Percentiles rank a stretch among this genome's conserved stretches.
phyloP scores from a whole-genome alignment of 2,113 vertebrate genomes.

The Crotalus helleri region DNA sequence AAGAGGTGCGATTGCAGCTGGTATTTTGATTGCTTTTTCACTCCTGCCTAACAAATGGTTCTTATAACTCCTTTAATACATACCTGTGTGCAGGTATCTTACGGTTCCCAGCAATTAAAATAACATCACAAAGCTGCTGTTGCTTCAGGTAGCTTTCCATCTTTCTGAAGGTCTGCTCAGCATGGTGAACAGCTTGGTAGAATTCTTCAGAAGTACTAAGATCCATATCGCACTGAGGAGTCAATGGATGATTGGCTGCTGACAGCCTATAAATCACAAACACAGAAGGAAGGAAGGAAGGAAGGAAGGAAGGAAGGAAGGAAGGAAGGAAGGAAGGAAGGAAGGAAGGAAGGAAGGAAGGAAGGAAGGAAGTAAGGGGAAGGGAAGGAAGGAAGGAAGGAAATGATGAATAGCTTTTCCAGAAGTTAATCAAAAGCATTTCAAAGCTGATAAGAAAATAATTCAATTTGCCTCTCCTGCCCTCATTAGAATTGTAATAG shows the following conservation, averaged over 20 bases:
- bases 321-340: not conserved
- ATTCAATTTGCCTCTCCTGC: slow-evolving; percentile 7
- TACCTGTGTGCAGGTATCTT: slow-evolving; percentile 82
- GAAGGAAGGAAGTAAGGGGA: not conserved
- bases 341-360: not conserved
- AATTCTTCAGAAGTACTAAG: slow-evolving; percentile 74
- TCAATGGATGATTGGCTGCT: slow-evolving; percentile 56
- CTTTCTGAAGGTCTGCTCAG: slow-evolving; percentile 77
- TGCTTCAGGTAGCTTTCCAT: slow-evolving; percentile 81
- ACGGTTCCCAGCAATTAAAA: slow-evolving; percentile 75
- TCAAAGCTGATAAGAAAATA: not conserved
- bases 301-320: not conserved
- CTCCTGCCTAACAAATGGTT: not conserved
- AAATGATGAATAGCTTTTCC: not conserved
- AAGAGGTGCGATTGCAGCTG: not conserved
- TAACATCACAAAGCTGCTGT: slow-evolving; percentile 79
- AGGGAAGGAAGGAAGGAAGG: not conserved
- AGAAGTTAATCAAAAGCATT: not conserved
- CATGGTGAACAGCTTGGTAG: slow-evolving; percentile 77
- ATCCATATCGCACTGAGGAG: slow-evolving; percentile 71
- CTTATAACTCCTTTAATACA: not conserved
- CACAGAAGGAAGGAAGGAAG: not conserved
- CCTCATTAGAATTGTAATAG: not conserved
- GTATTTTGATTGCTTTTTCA: not conserved
- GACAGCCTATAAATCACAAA: slow-evolving; percentile 61